These are phyloP conservation scores for Psittacula derbiana DNA, from an alignment of 2,797 vertebrate genomes.

Conservation along the genomic window DNA sequence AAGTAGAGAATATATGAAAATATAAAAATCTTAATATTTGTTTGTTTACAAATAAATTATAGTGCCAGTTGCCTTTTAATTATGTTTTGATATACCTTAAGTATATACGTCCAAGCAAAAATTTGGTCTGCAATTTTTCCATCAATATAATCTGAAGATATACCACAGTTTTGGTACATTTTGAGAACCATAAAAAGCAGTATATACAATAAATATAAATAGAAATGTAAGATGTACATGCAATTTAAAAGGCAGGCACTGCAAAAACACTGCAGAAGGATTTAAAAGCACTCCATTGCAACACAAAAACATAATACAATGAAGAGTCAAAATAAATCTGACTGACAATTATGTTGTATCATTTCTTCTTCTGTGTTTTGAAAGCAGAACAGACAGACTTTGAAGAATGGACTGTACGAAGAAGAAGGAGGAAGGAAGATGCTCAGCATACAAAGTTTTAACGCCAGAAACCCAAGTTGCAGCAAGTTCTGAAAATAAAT, in stretches of 20 bases:
- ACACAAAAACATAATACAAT: background rate
- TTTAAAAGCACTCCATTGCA: background rate
- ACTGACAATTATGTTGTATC: background rate
- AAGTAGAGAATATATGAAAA: background rate
- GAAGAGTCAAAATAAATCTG: background rate
- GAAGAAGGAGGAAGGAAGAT: background rate
- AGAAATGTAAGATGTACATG: background rate
- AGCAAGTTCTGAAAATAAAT: background rate
- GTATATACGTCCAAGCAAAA: background rate
- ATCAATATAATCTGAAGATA: background rate
- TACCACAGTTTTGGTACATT: background rate
- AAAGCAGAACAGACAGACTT: background rate
- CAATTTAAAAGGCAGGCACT: background rate
- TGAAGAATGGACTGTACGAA: background rate
- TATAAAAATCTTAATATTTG: background rate
- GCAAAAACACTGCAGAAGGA: background rate
- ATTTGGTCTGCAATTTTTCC: background rate
- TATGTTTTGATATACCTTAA: background rate
- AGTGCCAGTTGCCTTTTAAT: background rate
- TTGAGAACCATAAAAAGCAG: background rate
- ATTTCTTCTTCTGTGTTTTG: background rate
- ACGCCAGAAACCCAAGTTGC: background rate
- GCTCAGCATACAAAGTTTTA: background rate
- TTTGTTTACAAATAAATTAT: background rate
- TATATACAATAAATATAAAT: background rate